Percentiles rank a stretch among this genome's conserved stretches.
phyloP scores from a whole-genome alignment of 1,140 invertebrate species.

The Notospermus geniculatus region DNA sequence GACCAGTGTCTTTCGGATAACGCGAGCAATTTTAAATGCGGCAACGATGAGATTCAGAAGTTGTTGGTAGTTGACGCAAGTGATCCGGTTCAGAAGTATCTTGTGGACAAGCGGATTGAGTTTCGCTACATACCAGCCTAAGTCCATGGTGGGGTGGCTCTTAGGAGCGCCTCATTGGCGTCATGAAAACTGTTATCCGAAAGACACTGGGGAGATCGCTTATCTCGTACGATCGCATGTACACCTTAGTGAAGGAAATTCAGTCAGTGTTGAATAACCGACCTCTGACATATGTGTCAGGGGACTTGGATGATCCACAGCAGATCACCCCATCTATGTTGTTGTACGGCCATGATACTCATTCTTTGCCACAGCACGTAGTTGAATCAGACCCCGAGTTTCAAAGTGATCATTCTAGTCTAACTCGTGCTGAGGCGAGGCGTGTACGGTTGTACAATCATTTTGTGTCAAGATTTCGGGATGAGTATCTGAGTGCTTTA shows the following conservation, averaged over 20 bases:
- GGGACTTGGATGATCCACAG: not conserved
- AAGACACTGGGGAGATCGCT: not conserved
- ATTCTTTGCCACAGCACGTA: too few species aligned
- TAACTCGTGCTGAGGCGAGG: too few species aligned
- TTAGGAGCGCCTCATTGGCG: not conserved
- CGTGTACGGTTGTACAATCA: too few species aligned
- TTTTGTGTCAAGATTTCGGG: too few species aligned
- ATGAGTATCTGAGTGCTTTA: too few species aligned
- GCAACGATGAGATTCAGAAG: not conserved
- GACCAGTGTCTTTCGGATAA: not conserved
- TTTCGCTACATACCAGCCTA: not conserved
- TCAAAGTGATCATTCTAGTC: too few species aligned
- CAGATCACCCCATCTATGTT: not conserved
- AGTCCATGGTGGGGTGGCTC: not conserved
- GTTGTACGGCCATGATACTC: not conserved
- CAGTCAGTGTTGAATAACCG: constrained; percentile 4
- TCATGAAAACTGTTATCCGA: constrained; percentile 6
- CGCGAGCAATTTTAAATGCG: not conserved
- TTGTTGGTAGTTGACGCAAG: not conserved
- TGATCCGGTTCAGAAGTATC: not conserved
- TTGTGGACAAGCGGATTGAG: constrained; percentile 1
- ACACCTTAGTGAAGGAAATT: constrained; percentile 8
- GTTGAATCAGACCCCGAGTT: too few species aligned
- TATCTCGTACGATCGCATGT: not conserved
- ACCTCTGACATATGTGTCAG: not conserved